These are phyloP conservation scores for Pterostichus madidus DNA, from an alignment of 2,888 invertebrate genomes.

Conservation along the genomic window DNA sequence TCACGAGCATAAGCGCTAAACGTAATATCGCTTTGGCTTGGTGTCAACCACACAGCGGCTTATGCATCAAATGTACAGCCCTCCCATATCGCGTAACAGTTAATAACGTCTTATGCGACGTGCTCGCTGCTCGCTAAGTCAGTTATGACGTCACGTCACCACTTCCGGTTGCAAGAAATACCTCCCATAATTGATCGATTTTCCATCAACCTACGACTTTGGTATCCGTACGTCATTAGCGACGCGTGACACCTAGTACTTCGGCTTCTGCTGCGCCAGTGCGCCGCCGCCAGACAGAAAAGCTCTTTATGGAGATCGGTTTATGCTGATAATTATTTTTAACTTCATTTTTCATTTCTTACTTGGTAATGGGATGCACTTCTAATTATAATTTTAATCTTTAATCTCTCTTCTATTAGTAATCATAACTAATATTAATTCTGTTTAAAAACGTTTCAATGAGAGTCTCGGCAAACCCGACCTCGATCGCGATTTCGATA, in stretches of 20 bases:
- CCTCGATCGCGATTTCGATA: too few relatives aligned
- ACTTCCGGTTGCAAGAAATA: conserved; percentile 29
- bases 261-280: background rate
- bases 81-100: conserved; percentile 51
- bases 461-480: too few relatives aligned
- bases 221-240: conserved; percentile 44
- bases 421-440: too few relatives aligned
- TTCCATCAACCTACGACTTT: conserved; percentile 39
- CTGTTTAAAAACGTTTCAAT: too few relatives aligned
- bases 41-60: conserved; percentile 34
- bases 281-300: background rate
- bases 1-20: background rate
- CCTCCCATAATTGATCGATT: conserved; percentile 57
- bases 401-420: too few relatives aligned
- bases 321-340: conserved; percentile 2
- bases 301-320: background rate
- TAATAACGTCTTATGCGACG: conserved; percentile 33
- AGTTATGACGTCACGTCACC: conserved; percentile 44
- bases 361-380: background rate
- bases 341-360: conserved; percentile 2
- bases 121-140: conserved; percentile 49
- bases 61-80: conserved; percentile 40
- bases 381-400: background rate
- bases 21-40: conserved; percentile 14
- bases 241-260: conserved; percentile 7